phyloP scores from a whole-genome alignment of 1,140 invertebrate genomes.

The Drosophila nasuta region DNA sequence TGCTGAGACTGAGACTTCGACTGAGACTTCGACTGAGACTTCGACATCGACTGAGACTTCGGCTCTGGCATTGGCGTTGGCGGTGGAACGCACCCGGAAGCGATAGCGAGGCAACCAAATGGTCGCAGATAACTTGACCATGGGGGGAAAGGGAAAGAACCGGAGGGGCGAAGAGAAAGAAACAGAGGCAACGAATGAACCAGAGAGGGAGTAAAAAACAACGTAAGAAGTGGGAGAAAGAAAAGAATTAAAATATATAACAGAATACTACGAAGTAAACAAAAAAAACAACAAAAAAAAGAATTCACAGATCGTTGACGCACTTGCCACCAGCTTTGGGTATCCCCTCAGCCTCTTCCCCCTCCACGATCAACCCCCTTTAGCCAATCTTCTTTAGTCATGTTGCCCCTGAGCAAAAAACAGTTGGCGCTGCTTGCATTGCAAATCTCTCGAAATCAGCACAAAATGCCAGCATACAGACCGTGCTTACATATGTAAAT shows the following conservation, averaged over 20 bases:
- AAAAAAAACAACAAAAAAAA: conserved; percentile 1
- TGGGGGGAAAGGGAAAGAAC: conserved; percentile 6
- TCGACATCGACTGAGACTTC: not conserved
- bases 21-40: too few species aligned
- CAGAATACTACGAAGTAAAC: too few species aligned
- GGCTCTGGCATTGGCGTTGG: conserved; percentile 21
- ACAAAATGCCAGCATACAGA: conserved; percentile 16
- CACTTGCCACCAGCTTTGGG: conserved; percentile 16
- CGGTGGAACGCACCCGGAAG: conserved; percentile 42
- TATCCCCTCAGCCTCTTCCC: not conserved
- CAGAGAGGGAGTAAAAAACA: conserved; percentile 34
- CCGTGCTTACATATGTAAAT: not conserved
- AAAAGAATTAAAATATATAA: not conserved
- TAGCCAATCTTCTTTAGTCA: not conserved
- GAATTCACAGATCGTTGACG: conserved; percentile 29
- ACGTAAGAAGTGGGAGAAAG: not conserved
- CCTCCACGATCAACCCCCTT: not conserved
- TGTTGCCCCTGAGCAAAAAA: conserved; percentile 48
- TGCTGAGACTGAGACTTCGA: not conserved
- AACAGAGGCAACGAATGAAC: not conserved
- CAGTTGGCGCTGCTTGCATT: conserved; percentile 41
- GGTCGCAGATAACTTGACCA: conserved; percentile 51
- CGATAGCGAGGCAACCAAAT: conserved; percentile 39
- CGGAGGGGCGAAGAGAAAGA: conserved; percentile 17
- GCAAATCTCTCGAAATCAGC: conserved; percentile 45